Conservation (phyloP, 2,797 vertebrate genomes). For the Fistularia commersonii region DNA sequence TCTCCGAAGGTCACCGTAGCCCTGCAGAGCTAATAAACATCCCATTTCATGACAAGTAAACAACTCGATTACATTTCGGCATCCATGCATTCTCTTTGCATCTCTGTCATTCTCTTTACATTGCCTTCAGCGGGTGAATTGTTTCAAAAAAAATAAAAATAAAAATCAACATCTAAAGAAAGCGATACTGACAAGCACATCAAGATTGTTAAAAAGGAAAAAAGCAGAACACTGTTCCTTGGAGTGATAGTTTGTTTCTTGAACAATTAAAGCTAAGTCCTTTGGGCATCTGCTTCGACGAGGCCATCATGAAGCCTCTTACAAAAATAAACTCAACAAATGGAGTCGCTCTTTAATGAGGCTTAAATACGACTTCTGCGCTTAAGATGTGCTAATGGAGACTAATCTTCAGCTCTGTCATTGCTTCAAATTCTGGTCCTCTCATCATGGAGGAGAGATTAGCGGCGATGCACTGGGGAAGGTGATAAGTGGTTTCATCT, state of each 20-base stretch:
- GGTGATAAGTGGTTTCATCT: slow-evolving; percentile 36
- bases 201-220: slow-evolving; percentile 2
- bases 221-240: slow-evolving; percentile 10
- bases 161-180: no score
- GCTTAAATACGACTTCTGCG: slow-evolving; percentile 49
- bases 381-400: slow-evolving; percentile 59
- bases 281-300: slow-evolving; percentile 22
- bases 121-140: no score
- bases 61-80: no score
- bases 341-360: slow-evolving; percentile 47
- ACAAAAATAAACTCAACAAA: slow-evolving; percentile 50
- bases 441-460: slow-evolving; percentile 49
- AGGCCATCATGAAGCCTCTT: slow-evolving; percentile 24
- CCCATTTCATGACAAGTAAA: no score
- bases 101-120: no score
- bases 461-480: slow-evolving; percentile 37
- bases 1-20: no score
- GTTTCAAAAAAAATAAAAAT: no score
- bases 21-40: no score
- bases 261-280: slow-evolving; percentile 43
- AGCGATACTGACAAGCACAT: slow-evolving; percentile 7
- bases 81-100: no score
- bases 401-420: slow-evolving; percentile 45
- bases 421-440: slow-evolving; percentile 45
- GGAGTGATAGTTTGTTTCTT: slow-evolving; percentile 18